Base-by-base conservation (phyloP, 2,888 invertebrate genomes). In the Phania funesta region DNA sequence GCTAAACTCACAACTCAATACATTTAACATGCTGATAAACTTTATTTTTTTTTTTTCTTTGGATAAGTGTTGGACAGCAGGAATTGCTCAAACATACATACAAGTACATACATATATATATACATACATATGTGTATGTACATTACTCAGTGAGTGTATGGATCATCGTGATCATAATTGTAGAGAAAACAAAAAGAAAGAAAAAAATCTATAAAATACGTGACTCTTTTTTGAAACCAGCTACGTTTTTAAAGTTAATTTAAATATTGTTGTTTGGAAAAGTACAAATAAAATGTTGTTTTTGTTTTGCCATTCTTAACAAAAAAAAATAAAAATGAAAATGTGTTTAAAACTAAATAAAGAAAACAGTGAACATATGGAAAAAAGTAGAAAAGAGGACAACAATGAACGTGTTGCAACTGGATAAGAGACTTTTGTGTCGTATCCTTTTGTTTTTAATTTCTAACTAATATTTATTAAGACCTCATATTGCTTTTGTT, bases 141-240 rank as follows among this genome's bases (percentile, higher is more conserved):
- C 46, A 56, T 58, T 78, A 44, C 35, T 22, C 56, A 48, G 56
- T 46, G 62, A 48, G 50, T 70, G 64, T 16, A 38, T 67, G 75
- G 67, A 48, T 50, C 41, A 35, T 54, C 60, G 26, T 73, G 50
- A 35, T 26, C 67, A 44, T 29, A 35, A 50, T 65, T 26, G 65
- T 56, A 52, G 22, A 32, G 9, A 18, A 62, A 24, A n/a, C n/a
- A n/a, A 58, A 46, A 9, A 60, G 32, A n/a, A 46, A 32, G 22
- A 41, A 60, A 60, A 50, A 78, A 74, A 67, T 67, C 62, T 46
- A 67, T 74, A 80, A 80, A 80, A 46, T 80, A 80, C 79, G 79
- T 80, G 79, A 80, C 79, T 74, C 54, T 62, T 80, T 74, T 71
- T 18, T 46, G 22, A 62, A 79, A 22, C 35, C 46, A 24, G 20